These are phyloP conservation scores for Heteromurus nitidus DNA, from an alignment of 2,888 invertebrate genomes.

Conservation along the genomic window DNA sequence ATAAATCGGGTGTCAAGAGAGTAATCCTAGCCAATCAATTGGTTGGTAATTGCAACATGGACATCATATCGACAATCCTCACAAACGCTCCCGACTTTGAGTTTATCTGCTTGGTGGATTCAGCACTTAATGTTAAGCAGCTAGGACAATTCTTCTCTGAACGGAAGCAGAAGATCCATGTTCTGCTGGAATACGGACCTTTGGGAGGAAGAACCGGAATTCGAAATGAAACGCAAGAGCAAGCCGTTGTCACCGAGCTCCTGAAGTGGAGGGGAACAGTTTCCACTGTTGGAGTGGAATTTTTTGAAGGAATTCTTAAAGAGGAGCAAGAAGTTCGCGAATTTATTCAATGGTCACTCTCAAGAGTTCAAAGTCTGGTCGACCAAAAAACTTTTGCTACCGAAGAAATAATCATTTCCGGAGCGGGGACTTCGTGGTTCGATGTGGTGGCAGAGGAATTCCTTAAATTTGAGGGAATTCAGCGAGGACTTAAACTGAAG, in stretches of 20 bases:
- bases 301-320: slow-evolving; percentile 68
- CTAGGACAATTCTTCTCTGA: slow-evolving; percentile 61
- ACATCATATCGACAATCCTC: slow-evolving; percentile 67
- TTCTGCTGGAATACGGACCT: slow-evolving; percentile 68
- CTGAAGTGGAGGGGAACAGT: slow-evolving; percentile 49
- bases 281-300: slow-evolving; percentile 66
- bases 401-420: slow-evolving; percentile 59
- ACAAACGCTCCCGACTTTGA: slow-evolving; percentile 55
- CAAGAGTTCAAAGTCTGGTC: slow-evolving; percentile 20
- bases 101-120: slow-evolving; percentile 69
- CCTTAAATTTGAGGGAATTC: slow-evolving; percentile 14
- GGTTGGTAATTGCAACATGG: slow-evolving; percentile 68
- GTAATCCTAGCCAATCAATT: slow-evolving; percentile 69
- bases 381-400: slow-evolving; percentile 8
- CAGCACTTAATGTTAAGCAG: slow-evolving; percentile 57
- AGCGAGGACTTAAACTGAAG: slow-evolving; percentile 28
- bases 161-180: slow-evolving; percentile 54
- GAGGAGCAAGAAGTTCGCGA: slow-evolving; percentile 43
- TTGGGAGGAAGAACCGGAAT: slow-evolving; percentile 67
- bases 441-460: slow-evolving; percentile 71
- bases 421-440: slow-evolving; percentile 70
- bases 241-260: slow-evolving; percentile 43
- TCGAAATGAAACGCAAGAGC: slow-evolving; percentile 52
- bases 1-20: slow-evolving; percentile 50
- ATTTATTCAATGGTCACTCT: slow-evolving; percentile 38